Conservation (phyloP, 2,888 invertebrate genomes). For the Amblyjoppa fuscipennis region DNA sequence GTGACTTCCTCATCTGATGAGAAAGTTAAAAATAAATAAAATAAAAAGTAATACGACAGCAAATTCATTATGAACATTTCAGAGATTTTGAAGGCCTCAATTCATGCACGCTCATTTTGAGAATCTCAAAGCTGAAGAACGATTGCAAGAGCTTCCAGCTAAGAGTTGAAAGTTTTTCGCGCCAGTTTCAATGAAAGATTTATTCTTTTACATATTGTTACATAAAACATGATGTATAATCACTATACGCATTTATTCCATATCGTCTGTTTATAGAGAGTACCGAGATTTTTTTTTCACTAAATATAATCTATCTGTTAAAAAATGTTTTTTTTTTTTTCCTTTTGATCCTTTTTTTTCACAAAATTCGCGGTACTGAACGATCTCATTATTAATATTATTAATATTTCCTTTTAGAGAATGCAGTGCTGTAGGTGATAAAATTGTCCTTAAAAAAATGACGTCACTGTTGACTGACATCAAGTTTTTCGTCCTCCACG, state of each 20-base stretch:
- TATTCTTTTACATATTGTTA: constrained; percentile 60
- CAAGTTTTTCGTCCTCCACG: constrained; percentile 47
- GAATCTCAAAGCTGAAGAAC: neutral
- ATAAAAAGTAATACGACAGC: neutral
- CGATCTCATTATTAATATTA: constrained; percentile 15
- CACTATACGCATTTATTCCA: constrained; percentile 44
- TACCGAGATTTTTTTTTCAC: constrained; percentile 50
- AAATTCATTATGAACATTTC: neutral
- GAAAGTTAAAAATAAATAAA: no score
- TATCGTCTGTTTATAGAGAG: constrained; percentile 49
- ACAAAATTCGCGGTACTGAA: constrained; percentile 43
- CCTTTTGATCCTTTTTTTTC: constrained; percentile 11
- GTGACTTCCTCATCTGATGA: no score
- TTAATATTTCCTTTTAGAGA: constrained; percentile 29
- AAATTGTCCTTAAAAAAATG: constrained; percentile 50
- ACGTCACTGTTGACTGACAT: constrained; percentile 31
- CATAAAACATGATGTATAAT: constrained; percentile 49
- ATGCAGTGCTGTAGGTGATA: constrained; percentile 33
- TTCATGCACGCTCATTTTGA: neutral
- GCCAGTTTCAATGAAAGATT: constrained; percentile 40
- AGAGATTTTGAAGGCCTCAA: neutral
- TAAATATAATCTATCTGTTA: constrained; percentile 45
- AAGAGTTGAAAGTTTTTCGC: neutral
- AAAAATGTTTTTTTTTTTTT: constrained; percentile 15
- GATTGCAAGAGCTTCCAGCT: neutral